A percentile compares a stretch with the other conserved stretches of the same genome.
phyloP scores from a whole-genome alignment of 2,888 invertebrate species.

The Ennomos fuscantarius region DNA sequence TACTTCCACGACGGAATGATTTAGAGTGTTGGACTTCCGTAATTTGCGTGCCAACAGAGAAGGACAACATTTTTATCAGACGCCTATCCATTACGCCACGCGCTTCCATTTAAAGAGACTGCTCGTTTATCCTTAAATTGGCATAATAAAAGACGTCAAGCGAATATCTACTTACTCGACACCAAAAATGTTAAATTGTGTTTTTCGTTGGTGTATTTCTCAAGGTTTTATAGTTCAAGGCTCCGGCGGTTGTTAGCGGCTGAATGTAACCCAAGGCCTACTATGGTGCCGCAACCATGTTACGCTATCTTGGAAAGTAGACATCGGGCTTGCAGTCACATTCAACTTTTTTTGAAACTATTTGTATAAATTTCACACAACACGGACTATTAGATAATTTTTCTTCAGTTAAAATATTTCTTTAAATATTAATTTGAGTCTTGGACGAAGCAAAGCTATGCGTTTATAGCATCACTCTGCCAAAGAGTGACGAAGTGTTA shows the following conservation, averaged over 20 bases:
- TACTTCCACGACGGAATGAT: constrained; percentile 35
- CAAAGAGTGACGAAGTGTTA: too few species aligned
- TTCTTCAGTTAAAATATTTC: too few species aligned
- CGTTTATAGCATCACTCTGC: too few species aligned
- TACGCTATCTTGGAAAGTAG: constrained; percentile 1
- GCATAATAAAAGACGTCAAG: constrained; percentile 17
- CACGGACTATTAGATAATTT: neutral
- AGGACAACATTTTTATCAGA: constrained; percentile 33
- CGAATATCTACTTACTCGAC: constrained; percentile 10
- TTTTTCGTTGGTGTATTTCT: neutral
- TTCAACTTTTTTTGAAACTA: neutral
- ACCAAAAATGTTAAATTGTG: constrained; percentile 2
- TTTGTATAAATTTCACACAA: constrained; percentile 16
- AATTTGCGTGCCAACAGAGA: constrained; percentile 32
- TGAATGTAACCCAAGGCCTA: constrained; percentile 16
- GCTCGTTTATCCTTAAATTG: constrained; percentile 24
- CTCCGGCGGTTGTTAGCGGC: constrained; percentile 4
- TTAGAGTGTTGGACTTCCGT: constrained; percentile 33
- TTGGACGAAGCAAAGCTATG: too few species aligned
- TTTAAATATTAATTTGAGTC: too few species aligned
- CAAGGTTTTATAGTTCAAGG: constrained; percentile 13
- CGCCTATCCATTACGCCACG: constrained; percentile 23
- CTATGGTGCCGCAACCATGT: constrained; percentile 9
- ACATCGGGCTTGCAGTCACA: neutral
- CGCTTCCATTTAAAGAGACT: constrained; percentile 21